Evolutionary conservation across 2,113 vertebrate genomes (phyloP).

Genomic region (Anarrhichthys ocellatus): DNA sequence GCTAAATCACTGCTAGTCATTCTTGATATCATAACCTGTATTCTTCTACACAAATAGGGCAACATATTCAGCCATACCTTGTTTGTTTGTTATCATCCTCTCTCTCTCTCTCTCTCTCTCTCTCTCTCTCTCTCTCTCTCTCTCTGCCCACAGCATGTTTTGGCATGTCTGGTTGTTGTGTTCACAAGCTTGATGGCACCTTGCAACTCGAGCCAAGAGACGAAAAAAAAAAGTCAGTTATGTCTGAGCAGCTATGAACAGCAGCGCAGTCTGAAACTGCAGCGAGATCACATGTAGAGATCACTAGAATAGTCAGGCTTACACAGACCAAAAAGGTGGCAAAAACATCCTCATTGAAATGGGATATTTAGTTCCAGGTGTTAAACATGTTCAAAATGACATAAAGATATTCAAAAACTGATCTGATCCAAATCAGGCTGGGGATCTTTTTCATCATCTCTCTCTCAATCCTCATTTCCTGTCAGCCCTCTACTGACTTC

Average conservation of each 20-base stretch:
- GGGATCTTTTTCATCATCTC: slow-evolving; percentile 17
- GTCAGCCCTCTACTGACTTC: not conserved
- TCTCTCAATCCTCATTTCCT: slow-evolving; percentile 38
- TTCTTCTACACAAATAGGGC: slow-evolving; percentile 1
- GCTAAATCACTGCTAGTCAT: slow-evolving; percentile 16
- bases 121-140: not conserved
- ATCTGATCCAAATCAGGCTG: slow-evolving; percentile 21
- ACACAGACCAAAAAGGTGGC: not conserved
- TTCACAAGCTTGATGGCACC: slow-evolving; percentile 36
- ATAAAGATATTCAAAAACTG: not conserved
- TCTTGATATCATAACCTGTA: slow-evolving; percentile 12
- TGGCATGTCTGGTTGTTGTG: slow-evolving; percentile 38
- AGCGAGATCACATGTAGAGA: not conserved
- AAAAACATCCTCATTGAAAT: slow-evolving; percentile 14
- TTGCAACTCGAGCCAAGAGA: slow-evolving; percentile 16
- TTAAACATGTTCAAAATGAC: not conserved
- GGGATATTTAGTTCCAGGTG: not conserved
- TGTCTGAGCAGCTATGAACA: slow-evolving; percentile 37
- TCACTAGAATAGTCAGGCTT: not conserved
- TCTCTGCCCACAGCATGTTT: slow-evolving; percentile 48
- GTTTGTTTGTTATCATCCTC: not conserved
- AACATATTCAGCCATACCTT: not conserved
- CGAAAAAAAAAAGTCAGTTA: slow-evolving; percentile 60
- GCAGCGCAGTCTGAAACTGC: slow-evolving; percentile 7
- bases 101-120: not conserved